phyloP scores from a whole-genome alignment of 2,888 invertebrate species.

The Leucoma salicis region DNA sequence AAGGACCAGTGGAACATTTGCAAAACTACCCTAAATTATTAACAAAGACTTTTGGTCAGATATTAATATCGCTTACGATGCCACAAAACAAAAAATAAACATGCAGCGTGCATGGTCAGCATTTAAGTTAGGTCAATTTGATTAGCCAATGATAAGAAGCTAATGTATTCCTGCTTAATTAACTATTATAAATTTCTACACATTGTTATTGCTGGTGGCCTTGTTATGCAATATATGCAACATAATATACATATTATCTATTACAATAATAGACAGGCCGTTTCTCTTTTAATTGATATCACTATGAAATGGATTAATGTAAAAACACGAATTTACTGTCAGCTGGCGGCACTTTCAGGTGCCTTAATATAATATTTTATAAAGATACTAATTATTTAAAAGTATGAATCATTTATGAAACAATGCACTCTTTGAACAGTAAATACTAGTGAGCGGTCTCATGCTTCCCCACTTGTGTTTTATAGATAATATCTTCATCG shows the following conservation, averaged over 20 bases:
- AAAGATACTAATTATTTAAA: conserved; percentile 11
- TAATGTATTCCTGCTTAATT: conserved; percentile 39
- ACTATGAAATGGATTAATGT: conserved; percentile 1
- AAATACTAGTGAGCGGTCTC: conserved; percentile 9
- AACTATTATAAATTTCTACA: conserved; percentile 41
- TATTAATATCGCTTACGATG: background rate
- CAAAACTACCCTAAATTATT: too few species aligned
- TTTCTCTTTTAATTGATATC: conserved; percentile 32
- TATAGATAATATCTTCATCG: conserved; percentile 1
- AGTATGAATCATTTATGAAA: conserved; percentile 21
- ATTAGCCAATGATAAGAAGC: conserved; percentile 39
- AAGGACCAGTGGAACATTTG: too few species aligned
- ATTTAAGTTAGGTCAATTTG: conserved; percentile 34
- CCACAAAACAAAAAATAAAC: conserved; percentile 12
- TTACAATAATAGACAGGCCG: conserved; percentile 35
- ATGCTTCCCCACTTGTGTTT: conserved; percentile 4
- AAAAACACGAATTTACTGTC: background rate
- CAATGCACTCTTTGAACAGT: conserved; percentile 13
- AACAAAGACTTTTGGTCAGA: background rate
- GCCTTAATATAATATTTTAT: conserved; percentile 14
- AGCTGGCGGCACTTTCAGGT: conserved; percentile 5
- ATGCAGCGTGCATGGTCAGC: conserved; percentile 24
- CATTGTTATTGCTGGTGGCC: conserved; percentile 42
- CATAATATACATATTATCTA: conserved; percentile 38
- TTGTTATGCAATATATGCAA: conserved; percentile 39